phyloP scores from a whole-genome alignment of 2,113 vertebrate genomes.

The Argyrosomus japonicus region DNA sequence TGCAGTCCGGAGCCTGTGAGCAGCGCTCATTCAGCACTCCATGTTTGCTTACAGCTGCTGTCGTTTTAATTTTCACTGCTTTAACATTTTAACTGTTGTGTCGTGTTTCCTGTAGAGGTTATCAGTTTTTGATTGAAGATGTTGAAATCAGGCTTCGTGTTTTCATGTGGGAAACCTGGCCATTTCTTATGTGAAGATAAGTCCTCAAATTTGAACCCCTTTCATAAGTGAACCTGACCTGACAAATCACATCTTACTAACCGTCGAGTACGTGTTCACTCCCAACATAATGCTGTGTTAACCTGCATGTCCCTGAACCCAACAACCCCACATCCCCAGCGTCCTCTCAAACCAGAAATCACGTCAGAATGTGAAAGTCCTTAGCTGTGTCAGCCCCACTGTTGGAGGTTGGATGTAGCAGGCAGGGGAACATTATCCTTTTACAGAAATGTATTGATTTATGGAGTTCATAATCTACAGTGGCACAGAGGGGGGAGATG shows the following conservation, averaged over 20 bases:
- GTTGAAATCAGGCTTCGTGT: neutral
- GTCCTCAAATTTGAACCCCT: neutral
- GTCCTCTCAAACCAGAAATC: constrained; percentile 37
- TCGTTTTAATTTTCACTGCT: too few relatives aligned
- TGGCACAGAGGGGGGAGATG: constrained; percentile 71
- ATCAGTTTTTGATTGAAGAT: neutral
- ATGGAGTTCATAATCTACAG: constrained; percentile 81
- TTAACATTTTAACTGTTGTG: neutral
- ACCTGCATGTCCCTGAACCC: neutral
- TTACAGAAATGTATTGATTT: constrained; percentile 81
- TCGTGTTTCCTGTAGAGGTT: neutral
- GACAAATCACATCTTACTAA: neutral
- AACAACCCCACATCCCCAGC: neutral
- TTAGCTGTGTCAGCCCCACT: constrained; percentile 29
- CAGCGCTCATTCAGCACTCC: neutral
- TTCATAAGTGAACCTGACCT: neutral
- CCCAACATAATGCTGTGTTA: neutral
- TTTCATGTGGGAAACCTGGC: neutral
- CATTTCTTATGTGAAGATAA: neutral
- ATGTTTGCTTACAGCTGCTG: neutral
- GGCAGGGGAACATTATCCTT: constrained; percentile 56
- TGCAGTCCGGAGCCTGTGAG: neutral
- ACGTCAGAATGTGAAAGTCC: constrained; percentile 40
- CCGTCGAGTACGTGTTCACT: neutral
- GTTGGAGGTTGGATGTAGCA: constrained; percentile 51